phyloP scores from a whole-genome alignment of 1,140 invertebrate genomes.

The Anoplophora glabripennis region DNA sequence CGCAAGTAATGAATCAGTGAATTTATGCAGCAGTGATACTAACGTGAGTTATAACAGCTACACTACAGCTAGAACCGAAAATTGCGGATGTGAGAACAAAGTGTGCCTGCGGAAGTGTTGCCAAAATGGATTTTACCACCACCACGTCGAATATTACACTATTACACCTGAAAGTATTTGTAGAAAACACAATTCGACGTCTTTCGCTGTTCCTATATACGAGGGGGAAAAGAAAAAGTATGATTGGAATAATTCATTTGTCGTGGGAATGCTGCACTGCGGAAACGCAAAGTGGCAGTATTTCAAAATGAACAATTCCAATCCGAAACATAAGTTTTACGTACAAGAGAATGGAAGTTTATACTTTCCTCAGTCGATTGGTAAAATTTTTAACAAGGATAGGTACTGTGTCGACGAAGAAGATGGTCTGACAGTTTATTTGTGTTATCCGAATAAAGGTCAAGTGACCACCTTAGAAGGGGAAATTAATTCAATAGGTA shows the following conservation, averaged over 20 bases:
- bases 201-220: conserved; percentile 7
- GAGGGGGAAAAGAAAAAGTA: not conserved
- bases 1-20: too few species aligned
- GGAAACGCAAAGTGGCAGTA: not conserved
- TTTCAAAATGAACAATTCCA: conserved; percentile 9
- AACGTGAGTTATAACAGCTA: not conserved
- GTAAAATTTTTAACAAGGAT: conserved; percentile 2
- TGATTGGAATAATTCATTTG: not conserved
- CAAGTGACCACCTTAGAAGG: too few species aligned
- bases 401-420: conserved; percentile 19
- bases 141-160: not conserved
- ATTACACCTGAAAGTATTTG: not conserved
- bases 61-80: not conserved
- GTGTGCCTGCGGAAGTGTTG: conserved; percentile 14
- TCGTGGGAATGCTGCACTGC: not conserved
- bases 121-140: not conserved
- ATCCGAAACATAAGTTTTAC: conserved; percentile 9
- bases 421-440: conserved; percentile 13
- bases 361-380: conserved; percentile 1
- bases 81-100: conserved; percentile 4
- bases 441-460: conserved; percentile 1
- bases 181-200: not conserved
- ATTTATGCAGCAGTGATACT: too few species aligned
- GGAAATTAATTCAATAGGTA: too few species aligned
- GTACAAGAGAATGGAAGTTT: conserved; percentile 17